Conservation (phyloP, 1,140 invertebrate genomes). For the Bombus waltoni region DNA sequence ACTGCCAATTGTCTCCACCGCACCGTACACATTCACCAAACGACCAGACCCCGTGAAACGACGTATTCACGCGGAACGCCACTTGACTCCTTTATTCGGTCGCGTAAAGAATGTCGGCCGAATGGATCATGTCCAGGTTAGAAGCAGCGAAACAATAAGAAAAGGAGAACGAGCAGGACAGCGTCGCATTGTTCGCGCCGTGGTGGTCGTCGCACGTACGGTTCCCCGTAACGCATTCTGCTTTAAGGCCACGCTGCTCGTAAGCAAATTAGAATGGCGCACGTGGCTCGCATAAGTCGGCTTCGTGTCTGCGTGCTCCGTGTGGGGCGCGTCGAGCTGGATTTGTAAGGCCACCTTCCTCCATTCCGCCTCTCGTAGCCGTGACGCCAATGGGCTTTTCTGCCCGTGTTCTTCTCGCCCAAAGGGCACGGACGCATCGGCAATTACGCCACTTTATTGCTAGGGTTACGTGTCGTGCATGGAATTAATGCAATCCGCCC, state of each 20-base stretch:
- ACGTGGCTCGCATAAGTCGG: conserved; percentile 77
- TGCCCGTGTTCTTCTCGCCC: conserved; percentile 45
- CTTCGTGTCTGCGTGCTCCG: conserved; percentile 60
- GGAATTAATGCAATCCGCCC: conserved; percentile 74
- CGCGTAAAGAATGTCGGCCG: conserved; percentile 10
- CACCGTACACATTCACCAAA: no score
- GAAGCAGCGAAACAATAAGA: conserved; percentile 52
- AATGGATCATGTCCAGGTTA: conserved; percentile 35
- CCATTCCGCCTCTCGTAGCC: not conserved
- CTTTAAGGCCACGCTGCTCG: conserved; percentile 71
- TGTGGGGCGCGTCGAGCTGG: conserved; percentile 59
- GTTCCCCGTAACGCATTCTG: conserved; percentile 68
- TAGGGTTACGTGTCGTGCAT: conserved; percentile 73
- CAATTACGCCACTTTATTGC: conserved; percentile 76
- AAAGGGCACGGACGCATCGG: conserved; percentile 70
- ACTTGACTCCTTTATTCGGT: conserved; percentile 46
- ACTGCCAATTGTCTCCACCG: not conserved
- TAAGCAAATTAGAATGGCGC: conserved; percentile 78
- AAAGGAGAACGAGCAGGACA: conserved; percentile 51
- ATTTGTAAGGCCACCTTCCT: conserved; percentile 68
- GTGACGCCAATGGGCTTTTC: conserved; percentile 51
- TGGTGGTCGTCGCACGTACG: conserved; percentile 62
- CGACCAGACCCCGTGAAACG: not conserved
- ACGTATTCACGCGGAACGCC: conserved; percentile 9
- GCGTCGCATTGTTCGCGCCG: conserved; percentile 64